A percentile compares a stretch with the other conserved stretches of the same genome.
These are phyloP conservation scores for Eilema griseolum DNA, from an alignment of 2,888 invertebrate genomes.

Conservation along the genomic window DNA sequence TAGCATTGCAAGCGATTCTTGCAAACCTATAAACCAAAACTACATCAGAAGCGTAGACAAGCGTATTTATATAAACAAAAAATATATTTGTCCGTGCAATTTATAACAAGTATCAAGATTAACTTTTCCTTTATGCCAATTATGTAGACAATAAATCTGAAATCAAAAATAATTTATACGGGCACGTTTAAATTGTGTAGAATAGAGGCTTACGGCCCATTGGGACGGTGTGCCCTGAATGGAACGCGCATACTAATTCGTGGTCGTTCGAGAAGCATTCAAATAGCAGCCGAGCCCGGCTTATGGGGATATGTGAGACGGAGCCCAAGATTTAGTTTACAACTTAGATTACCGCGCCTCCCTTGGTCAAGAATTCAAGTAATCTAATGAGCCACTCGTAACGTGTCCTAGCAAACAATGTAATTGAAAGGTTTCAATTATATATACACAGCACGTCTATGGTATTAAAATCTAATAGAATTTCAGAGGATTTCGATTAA, in stretches of 20 bases:
- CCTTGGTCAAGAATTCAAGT: constrained; percentile 86
- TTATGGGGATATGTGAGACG: constrained; percentile 85
- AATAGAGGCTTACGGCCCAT: constrained; percentile 75
- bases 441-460: constrained; percentile 48
- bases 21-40: too few relatives aligned
- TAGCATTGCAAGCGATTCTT: too few relatives aligned
- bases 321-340: constrained; percentile 84
- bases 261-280: constrained; percentile 81
- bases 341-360: constrained; percentile 80
- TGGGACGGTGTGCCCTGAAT: constrained; percentile 75
- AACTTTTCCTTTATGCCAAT: background rate
- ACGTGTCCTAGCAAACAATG: constrained; percentile 62
- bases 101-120: background rate
- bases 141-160: constrained; percentile 28
- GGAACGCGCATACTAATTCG: constrained; percentile 85
- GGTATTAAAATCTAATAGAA: constrained; percentile 33
- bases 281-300: constrained; percentile 80
- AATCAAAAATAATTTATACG: constrained; percentile 35
- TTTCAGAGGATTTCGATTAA: constrained; percentile 49
- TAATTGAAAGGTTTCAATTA: constrained; percentile 72
- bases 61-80: background rate
- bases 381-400: constrained; percentile 75
- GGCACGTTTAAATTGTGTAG: constrained; percentile 53
- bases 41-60: too few relatives aligned
- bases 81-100: background rate